phyloP scores from a whole-genome alignment of 2,113 vertebrate genomes.

The Agelaius tricolor region DNA sequence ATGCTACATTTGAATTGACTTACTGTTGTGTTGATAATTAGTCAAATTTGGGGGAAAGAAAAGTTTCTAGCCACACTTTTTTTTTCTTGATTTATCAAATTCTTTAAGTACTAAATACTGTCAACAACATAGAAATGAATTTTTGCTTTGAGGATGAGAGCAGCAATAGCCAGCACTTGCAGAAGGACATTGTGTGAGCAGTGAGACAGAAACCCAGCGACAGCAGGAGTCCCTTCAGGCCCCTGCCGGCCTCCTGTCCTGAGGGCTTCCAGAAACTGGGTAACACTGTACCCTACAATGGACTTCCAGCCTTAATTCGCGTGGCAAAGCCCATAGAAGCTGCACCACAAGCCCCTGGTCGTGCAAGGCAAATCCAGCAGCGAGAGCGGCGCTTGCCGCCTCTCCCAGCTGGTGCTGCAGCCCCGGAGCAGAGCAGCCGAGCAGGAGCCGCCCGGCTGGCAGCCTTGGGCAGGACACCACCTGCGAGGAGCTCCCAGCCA shows the following conservation, averaged over 20 bases:
- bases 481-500: background rate
- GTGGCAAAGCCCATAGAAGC: background rate
- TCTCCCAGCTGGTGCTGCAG: background rate
- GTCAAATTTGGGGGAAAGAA: background rate
- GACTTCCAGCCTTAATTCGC: background rate
- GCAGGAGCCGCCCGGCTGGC: background rate
- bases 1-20: background rate
- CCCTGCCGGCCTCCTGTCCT: background rate
- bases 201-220: background rate
- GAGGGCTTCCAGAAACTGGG: background rate
- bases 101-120: background rate
- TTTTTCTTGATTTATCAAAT: background rate
- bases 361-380: background rate
- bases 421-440: background rate
- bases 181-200: background rate
- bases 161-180: background rate
- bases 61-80: background rate
- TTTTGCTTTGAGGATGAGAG: background rate
- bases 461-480: background rate
- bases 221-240: background rate
- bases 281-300: background rate
- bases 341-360: background rate
- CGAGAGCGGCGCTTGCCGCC: rapidly evolving
- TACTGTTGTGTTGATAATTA: background rate
- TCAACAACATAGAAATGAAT: background rate